Conservation (phyloP, 2,113 vertebrate species). For the Alligator mississippiensis region DNA sequence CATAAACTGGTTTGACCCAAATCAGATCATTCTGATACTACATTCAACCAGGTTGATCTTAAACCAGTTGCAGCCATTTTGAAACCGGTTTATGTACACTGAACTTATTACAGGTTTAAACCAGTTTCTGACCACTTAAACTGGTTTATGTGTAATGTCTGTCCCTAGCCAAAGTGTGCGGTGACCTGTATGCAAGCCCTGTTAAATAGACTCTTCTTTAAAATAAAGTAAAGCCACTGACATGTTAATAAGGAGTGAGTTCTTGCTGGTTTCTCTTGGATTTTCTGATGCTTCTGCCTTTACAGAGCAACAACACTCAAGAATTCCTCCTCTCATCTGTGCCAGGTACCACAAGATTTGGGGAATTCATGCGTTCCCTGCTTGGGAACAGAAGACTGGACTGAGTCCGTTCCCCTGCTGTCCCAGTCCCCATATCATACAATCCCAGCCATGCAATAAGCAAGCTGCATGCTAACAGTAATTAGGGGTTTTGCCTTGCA, state of each 20-base stretch:
- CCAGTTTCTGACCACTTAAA: no score
- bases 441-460: neutral
- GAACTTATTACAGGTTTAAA: no score
- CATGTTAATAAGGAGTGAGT: slow-evolving; percentile 23
- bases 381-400: slow-evolving; percentile 1
- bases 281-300: neutral
- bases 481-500: no score
- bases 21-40: no score
- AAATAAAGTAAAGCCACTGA: neutral
- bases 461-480: no score
- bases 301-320: slow-evolving; percentile 8
- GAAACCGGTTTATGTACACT: no score
- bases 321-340: slow-evolving; percentile 12
- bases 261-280: slow-evolving; percentile 37
- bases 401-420: neutral
- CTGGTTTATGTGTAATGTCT: no score
- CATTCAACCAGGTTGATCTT: no score
- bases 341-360: neutral
- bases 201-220: neutral
- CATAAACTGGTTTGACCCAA: no score
- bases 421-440: neutral
- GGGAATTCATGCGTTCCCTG: neutral
- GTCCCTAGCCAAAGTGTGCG: neutral
- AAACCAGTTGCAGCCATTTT: no score
- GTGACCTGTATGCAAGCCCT: neutral